Base-by-base conservation (phyloP, 2,888 invertebrate species). In the Amiota communis region DNA sequence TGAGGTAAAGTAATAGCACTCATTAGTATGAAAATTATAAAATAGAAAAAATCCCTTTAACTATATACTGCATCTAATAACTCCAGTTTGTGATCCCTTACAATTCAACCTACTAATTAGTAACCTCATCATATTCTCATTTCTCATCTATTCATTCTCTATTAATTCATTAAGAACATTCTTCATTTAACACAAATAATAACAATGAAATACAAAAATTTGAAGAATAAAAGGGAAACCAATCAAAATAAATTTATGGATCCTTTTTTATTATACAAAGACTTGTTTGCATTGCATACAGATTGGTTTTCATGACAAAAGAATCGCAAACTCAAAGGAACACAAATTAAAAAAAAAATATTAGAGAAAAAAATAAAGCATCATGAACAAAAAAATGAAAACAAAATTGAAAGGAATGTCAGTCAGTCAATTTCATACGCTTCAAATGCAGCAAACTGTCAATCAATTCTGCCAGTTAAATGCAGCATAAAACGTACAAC, bases 361-460 rank as follows among this genome's bases (percentile, higher is more conserved):
- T 8, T 20, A 61, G 6, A 61, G 6, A n/a, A n/a, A 59, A 46
- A 63, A 63, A 63, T 36, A n/a, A 63, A 63, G 46, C 0, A 15
- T 17, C 56, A 56, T n/a, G 8, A 17, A 56, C n/a, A 56, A 17
- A 56, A 56, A 9, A 56, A 17, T 17, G 15, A 8, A n/a, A n/a
- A 63, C 13, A 36, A 63, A 63, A 59, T 20, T 11, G 46, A 47
- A 65, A 36, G 48, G 48, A 15, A 48, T 20, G 65, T 47, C 65
- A 48, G 65, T 20, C 65, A 65, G 65, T 65, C 65, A 65, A 65
- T 65, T 65, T 65, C n/a, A 65, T 65, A 65, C 65, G 65, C 65
- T 65, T 65, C 65, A 48, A 65, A 65, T 65, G 65, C 65, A 65
- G 65, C 48, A 48, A 78, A 81, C 84, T 85, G 86, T 86, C 84